Evolutionary conservation across 1,140 invertebrate species (phyloP).

Genomic region (Stratiolaelaps scimitus): DNA sequence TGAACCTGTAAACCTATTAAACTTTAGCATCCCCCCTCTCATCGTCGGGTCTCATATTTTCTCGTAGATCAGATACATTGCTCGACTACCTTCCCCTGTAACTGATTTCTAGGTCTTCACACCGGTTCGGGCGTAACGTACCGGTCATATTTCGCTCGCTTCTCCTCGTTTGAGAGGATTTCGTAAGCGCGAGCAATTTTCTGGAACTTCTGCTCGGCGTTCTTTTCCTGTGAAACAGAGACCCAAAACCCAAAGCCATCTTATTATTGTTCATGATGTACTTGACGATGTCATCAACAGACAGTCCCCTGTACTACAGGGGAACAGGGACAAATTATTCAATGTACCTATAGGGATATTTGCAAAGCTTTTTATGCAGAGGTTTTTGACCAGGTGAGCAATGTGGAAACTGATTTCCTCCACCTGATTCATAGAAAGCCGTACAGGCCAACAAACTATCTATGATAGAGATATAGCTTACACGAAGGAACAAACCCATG

Average conservation of each 20-base stretch:
- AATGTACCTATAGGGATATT: too few species aligned
- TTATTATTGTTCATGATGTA: too few species aligned
- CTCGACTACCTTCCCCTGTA: constrained; percentile 28
- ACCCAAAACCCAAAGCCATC: too few species aligned
- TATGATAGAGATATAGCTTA: neutral
- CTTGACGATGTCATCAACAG: too few species aligned
- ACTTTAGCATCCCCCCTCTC: too few species aligned
- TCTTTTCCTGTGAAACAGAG: constrained; percentile 33
- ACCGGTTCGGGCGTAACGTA: too few species aligned
- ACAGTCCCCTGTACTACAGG: too few species aligned
- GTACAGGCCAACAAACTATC: neutral
- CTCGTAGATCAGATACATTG: neutral
- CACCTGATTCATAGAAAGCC: neutral
- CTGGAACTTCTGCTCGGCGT: constrained; percentile 42
- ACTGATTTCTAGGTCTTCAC: too few species aligned
- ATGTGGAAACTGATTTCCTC: neutral
- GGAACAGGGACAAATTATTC: too few species aligned
- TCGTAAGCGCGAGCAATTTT: constrained; percentile 44
- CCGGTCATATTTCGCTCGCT: constrained; percentile 40
- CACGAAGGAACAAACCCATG: neutral
- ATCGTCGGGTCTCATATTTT: neutral
- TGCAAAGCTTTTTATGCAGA: too few species aligned
- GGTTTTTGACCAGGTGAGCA: too few species aligned
- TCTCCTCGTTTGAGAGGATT: constrained; percentile 40
- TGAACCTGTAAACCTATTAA: too few species aligned